These are phyloP conservation scores for Daphoenositta chrysoptera DNA, from an alignment of 2,113 vertebrate species.

Conservation along the genomic window DNA sequence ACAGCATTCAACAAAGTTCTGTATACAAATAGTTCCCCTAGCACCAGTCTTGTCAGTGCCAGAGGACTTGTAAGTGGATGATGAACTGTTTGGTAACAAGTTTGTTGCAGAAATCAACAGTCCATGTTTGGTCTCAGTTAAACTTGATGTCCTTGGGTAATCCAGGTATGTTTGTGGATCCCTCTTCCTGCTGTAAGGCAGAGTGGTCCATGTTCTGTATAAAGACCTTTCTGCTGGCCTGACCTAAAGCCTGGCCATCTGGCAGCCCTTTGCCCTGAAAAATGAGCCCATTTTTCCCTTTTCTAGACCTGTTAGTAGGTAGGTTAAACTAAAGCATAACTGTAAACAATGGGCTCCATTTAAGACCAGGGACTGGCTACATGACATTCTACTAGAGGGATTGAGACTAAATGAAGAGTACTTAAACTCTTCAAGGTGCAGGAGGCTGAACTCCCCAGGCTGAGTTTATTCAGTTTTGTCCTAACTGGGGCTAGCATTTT, in stretches of 20 bases:
- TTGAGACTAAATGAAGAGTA: background rate
- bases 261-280: background rate
- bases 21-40: background rate
- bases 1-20: background rate
- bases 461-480: background rate
- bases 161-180: background rate
- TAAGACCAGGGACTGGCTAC: background rate
- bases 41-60: background rate
- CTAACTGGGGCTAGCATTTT: background rate
- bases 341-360: background rate
- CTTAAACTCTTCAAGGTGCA: no score
- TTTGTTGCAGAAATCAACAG: background rate
- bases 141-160: background rate
- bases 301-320: background rate
- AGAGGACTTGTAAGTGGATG: background rate
- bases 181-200: background rate
- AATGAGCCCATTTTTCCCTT: background rate
- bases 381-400: background rate
- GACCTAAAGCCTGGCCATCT: background rate
- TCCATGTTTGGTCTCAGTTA: background rate
- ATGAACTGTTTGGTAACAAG: background rate
- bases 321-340: background rate
- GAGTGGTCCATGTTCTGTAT: background rate
- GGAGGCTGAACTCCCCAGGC: background rate
- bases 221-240: background rate